These are phyloP conservation scores for Trichomycterus rosablanca DNA, from an alignment of 2,113 vertebrate species.

Conservation along the genomic window DNA sequence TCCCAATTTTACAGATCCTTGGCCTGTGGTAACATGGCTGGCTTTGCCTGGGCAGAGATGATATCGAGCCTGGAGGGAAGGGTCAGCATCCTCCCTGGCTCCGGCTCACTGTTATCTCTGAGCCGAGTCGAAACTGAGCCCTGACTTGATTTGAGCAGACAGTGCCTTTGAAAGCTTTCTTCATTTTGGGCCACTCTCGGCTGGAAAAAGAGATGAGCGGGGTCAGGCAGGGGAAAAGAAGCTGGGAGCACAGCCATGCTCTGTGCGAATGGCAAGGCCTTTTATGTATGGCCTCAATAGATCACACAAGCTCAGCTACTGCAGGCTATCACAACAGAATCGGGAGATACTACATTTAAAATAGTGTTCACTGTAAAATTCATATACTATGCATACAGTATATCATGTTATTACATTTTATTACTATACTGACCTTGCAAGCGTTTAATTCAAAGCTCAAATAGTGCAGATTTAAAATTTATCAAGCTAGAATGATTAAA, in stretches of 20 bases:
- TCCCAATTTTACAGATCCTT: constrained; percentile 64
- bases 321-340: constrained; percentile 60
- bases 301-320: constrained; percentile 67
- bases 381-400: too few species aligned
- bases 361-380: background rate
- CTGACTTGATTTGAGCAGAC: constrained; percentile 73
- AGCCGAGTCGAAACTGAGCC: constrained; percentile 67
- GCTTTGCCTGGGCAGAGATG: constrained; percentile 74
- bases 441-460: too few species aligned
- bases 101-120: constrained; percentile 71
- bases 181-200: constrained; percentile 70
- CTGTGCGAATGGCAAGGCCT: constrained; percentile 69
- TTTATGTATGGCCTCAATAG: constrained; percentile 69
- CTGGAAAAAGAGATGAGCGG: constrained; percentile 61
- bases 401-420: too few species aligned
- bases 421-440: too few species aligned
- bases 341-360: background rate
- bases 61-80: constrained; percentile 69
- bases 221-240: constrained; percentile 61
- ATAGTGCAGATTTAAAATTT: too few species aligned
- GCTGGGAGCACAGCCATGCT: constrained; percentile 55
- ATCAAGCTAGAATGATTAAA: too few species aligned
- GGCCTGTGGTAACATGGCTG: constrained; percentile 65
- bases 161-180: constrained; percentile 70
- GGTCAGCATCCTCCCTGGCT: constrained; percentile 70